Evolutionary conservation across 2,797 vertebrate genomes (phyloP).

Genomic region (Lophotriccus pileatus): DNA sequence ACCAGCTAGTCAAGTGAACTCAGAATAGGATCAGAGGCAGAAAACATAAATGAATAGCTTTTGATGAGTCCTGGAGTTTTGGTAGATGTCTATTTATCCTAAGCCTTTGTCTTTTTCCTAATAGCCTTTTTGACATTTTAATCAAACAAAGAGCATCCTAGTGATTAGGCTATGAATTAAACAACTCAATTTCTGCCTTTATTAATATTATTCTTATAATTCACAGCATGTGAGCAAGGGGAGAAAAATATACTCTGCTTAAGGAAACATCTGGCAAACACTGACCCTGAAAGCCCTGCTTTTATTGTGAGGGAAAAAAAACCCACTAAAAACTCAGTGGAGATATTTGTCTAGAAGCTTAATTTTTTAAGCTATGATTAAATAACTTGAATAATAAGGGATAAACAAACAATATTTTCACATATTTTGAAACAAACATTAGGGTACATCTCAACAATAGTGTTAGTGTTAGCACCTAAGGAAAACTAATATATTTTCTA

Average conservation of each 20-base stretch:
- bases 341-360: not conserved
- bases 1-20: not conserved
- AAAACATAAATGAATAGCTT: not conserved
- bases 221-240: not conserved
- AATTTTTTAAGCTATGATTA: not conserved
- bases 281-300: not conserved
- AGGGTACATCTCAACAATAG: not conserved
- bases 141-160: conserved; percentile 30
- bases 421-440: not conserved
- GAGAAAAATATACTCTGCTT: not conserved
- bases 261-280: not conserved
- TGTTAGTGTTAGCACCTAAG: not conserved
- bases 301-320: not conserved
- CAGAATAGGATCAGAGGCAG: not conserved
- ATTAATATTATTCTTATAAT: not conserved
- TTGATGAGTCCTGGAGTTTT: conserved; percentile 1
- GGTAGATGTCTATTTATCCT: not conserved
- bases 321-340: not conserved
- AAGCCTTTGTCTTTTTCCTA: not conserved
- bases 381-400: not conserved
- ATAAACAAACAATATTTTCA: not conserved
- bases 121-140: conserved; percentile 39
- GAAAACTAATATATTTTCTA: not conserved
- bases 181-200: not conserved
- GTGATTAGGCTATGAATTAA: not conserved